phyloP scores from a whole-genome alignment of 2,888 invertebrate genomes.

The Chelonus formosanus region DNA sequence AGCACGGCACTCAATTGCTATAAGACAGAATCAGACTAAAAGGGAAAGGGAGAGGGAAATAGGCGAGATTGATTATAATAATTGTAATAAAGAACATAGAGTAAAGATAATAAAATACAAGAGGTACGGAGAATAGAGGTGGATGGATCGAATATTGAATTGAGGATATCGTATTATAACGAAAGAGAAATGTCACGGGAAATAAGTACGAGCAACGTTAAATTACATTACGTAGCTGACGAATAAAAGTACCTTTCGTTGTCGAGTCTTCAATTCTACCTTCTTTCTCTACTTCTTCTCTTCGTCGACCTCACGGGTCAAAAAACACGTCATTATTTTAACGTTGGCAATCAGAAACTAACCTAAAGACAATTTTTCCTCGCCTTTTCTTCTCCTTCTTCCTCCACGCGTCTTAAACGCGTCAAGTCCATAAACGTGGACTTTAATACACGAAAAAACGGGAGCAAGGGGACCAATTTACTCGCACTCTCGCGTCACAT shows the following conservation, averaged over 20 bases:
- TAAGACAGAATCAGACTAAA: slow-evolving; percentile 23
- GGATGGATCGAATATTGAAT: slow-evolving; percentile 24
- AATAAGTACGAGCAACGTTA: slow-evolving; percentile 16
- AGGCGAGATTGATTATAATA: slow-evolving; percentile 11
- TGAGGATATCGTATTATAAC: slow-evolving; percentile 10
- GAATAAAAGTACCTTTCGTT: slow-evolving; percentile 6
- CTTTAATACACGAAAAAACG: slow-evolving; percentile 35
- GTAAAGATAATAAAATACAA: slow-evolving; percentile 23
- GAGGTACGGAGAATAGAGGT: slow-evolving; percentile 32
- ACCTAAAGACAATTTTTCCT: slow-evolving; percentile 23
- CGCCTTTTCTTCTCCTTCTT: slow-evolving; percentile 1
- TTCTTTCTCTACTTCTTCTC: slow-evolving; percentile 3
- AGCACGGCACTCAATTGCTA: slow-evolving; percentile 41
- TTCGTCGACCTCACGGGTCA: not conserved
- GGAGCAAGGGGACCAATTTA: slow-evolving; percentile 56
- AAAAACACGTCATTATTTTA: slow-evolving; percentile 18
- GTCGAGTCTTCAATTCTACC: not conserved
- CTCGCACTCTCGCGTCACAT: slow-evolving; percentile 42
- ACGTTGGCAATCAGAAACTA: not conserved
- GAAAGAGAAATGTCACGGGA: slow-evolving; percentile 2
- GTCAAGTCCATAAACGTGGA: slow-evolving; percentile 28
- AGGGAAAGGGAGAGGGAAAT: slow-evolving; percentile 2
- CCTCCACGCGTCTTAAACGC: slow-evolving; percentile 27
- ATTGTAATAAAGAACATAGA: not conserved
- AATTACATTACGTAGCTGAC: slow-evolving; percentile 18